A percentile compares a stretch with the other conserved stretches of the same genome.
Evolutionary conservation across 2,888 invertebrate species (phyloP).

Genomic region (Himalopsyche kuldschensis): DNA sequence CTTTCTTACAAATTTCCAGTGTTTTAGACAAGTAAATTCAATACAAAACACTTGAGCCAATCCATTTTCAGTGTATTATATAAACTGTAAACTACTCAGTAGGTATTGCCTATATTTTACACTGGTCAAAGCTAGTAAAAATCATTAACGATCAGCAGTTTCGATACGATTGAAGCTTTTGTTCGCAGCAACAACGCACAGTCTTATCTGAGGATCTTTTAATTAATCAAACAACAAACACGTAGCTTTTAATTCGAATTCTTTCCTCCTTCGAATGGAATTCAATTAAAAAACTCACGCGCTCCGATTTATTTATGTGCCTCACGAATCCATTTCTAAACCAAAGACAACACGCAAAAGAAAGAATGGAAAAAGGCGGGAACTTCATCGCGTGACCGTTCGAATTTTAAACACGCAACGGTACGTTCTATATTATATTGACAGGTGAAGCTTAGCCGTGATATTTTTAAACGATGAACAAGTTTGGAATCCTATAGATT

Average conservation of each 20-base stretch:
- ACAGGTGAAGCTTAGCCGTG: not conserved
- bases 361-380: not conserved
- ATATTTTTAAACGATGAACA: not conserved
- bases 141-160: not conserved
- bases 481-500: not conserved
- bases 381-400: not conserved
- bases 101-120: not conserved
- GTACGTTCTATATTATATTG: not conserved
- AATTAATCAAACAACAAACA: slow-evolving; percentile 33
- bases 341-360: not conserved
- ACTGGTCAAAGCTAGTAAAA: not conserved
- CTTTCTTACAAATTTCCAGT: too few relatives aligned
- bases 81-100: too few relatives aligned
- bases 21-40: too few relatives aligned
- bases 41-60: too few relatives aligned
- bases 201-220: slow-evolving; percentile 29
- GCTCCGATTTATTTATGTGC: slow-evolving; percentile 20
- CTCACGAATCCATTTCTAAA: not conserved
- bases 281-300: slow-evolving; percentile 29
- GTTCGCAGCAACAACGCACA: not conserved
- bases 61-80: too few relatives aligned
- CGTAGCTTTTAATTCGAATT: slow-evolving; percentile 26
- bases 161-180: not conserved
- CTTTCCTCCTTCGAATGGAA: slow-evolving; percentile 12
- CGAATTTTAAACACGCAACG: not conserved